A percentile compares a stretch with the other conserved stretches of the same genome.
Conservation (phyloP, 1,140 invertebrate species). For the Drosophila takahashii region DNA sequence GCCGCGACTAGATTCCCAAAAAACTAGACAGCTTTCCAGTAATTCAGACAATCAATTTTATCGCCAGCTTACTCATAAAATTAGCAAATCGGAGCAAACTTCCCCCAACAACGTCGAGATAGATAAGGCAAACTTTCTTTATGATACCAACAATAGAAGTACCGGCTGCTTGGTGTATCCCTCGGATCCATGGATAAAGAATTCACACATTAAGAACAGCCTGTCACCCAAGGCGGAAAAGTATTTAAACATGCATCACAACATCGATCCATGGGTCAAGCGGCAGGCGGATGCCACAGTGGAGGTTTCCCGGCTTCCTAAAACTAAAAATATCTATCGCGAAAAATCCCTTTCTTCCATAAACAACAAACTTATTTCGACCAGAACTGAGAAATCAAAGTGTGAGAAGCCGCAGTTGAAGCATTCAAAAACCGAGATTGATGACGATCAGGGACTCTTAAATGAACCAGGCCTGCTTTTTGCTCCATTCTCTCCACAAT, state of each 20-base stretch:
- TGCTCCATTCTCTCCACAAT: constrained; percentile 67
- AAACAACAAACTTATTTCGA: constrained; percentile 24
- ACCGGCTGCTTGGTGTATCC: constrained; percentile 75
- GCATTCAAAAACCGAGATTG: constrained; percentile 18
- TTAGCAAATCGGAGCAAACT: constrained; percentile 77
- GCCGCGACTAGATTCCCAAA: constrained; percentile 11
- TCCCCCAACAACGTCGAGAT: constrained; percentile 79
- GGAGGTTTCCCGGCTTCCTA: constrained; percentile 9
- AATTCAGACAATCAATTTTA: constrained; percentile 59
- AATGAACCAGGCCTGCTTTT: constrained; percentile 48
- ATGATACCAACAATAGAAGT: constrained; percentile 68
- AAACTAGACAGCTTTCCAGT: constrained; percentile 9
- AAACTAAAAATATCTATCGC: constrained; percentile 37
- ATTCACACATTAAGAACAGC: constrained; percentile 41
- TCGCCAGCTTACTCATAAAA: constrained; percentile 48
- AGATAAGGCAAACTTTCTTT: constrained; percentile 57
- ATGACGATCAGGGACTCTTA: constrained; percentile 38
- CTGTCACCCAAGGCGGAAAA: constrained; percentile 13
- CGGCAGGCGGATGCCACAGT: constrained; percentile 34
- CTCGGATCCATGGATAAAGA: constrained; percentile 84
- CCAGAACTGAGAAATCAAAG: constrained; percentile 37
- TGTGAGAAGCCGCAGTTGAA: constrained; percentile 42
- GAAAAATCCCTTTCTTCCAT: constrained; percentile 45
- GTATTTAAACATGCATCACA: constrained; percentile 26
- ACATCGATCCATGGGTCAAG: constrained; percentile 70